A percentile compares a stretch with the other conserved stretches of the same genome.
Evolutionary conservation across 2,888 invertebrate genomes (phyloP).

Genomic region (Neoitamus cyanurus): DNA sequence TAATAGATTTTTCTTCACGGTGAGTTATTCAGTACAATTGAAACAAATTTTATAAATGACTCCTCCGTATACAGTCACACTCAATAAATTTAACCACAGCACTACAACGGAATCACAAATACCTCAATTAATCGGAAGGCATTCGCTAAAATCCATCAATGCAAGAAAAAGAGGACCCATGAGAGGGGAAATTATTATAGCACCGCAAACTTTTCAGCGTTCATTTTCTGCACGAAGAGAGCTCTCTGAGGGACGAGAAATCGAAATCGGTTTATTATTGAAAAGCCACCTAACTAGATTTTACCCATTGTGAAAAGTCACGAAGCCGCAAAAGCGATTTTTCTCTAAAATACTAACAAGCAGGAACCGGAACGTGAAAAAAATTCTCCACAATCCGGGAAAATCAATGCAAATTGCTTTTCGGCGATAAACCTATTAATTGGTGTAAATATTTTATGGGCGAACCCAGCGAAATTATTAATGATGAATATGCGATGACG

Average conservation of each 20-base stretch:
- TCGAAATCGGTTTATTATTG: background rate
- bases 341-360: slow-evolving; percentile 1
- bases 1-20: no score
- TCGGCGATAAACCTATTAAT: slow-evolving; percentile 12
- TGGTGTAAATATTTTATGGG: slow-evolving; percentile 10
- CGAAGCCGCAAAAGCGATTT: background rate
- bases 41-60: no score
- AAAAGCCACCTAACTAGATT: background rate
- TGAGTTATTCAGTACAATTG: no score
- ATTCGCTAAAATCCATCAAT: background rate
- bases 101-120: background rate
- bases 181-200: background rate
- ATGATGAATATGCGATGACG: slow-evolving; percentile 11
- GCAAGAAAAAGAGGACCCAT: background rate
- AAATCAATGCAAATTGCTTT: slow-evolving; percentile 10
- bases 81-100: no score
- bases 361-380: background rate
- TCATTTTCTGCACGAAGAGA: background rate
- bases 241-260: background rate
- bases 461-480: slow-evolving; percentile 4
- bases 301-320: background rate
- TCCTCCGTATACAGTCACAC: no score
- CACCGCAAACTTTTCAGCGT: background rate
- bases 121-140: background rate
- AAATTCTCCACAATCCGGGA: background rate